Base-by-base conservation (phyloP, 2,113 vertebrate genomes). In the Taurulus bubalis region DNA sequence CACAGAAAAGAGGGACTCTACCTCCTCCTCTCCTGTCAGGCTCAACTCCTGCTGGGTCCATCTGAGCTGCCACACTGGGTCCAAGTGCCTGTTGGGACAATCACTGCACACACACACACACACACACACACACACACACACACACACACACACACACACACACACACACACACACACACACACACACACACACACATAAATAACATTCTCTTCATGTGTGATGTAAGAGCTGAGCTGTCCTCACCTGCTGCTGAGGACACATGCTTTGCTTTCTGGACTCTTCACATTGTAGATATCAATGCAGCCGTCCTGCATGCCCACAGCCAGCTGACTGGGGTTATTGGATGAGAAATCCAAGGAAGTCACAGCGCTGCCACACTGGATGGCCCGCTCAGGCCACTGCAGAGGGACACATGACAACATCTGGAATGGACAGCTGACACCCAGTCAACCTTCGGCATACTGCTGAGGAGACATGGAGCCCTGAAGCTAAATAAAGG, bases 361-460 rank as follows among this genome's bases (percentile, higher is more conserved):
- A 0, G 96, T 98, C 2, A 98, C 96, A 0, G 95, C 92, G 2
- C 92, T 88, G 18, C 90, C 64, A 4, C 95, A 97, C 9, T 8
- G 84, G 86, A 96, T 95, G 84, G 96, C 34, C 12, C 95, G 94
- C 75, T 97, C 96, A 28, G 97, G 98, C 97, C 97, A 98, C 98
- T 99, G 86, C 45, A 80, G 16, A 71, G 34, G 16, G 38, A 45
- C 71, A 60, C 20, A 49, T 36, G 22, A 67, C 22, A 72, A 56
- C 45, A 51, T 40, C 14, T 36, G 59, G 28, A 42, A 55, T 12
- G 4, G 45, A 65, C 26, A 56, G 28, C 10, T 67, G 26, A 11
- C 26, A 49, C 16, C 42, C 36, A 66, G 15, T 63, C 15, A 40
- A 30, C 22, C 53, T 8, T 55, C 18, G 16, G 59, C 15, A 4